These are phyloP conservation scores for Eriocheir sinensis DNA, from an alignment of 1,140 invertebrate species.

Conservation along the genomic window DNA sequence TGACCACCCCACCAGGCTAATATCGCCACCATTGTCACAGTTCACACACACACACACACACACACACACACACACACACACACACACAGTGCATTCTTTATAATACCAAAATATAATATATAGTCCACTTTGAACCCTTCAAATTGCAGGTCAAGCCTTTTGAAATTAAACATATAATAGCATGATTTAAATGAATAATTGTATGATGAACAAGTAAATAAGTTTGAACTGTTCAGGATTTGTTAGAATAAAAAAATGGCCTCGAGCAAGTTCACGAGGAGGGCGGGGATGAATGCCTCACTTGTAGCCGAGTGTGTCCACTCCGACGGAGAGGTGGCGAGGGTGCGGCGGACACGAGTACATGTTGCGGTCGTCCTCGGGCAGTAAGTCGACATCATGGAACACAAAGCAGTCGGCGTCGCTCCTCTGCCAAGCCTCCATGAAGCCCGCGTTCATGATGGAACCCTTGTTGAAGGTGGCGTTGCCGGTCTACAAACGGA, in stretches of 20 bases:
- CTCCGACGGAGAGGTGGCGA: slow-evolving; percentile 96
- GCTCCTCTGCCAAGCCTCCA: slow-evolving; percentile 83
- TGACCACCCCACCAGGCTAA: not conserved
- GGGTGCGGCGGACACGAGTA: slow-evolving; percentile 89
- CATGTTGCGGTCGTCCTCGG: slow-evolving; percentile 86
- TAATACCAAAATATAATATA: too few relatives aligned
- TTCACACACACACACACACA: not conserved
- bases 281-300: slow-evolving; percentile 84
- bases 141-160: too few relatives aligned
- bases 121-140: too few relatives aligned
- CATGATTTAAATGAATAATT: too few relatives aligned
- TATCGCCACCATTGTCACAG: not conserved
- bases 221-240: too few relatives aligned
- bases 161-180: too few relatives aligned
- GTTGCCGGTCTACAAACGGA: slow-evolving; percentile 81
- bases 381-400: slow-evolving; percentile 88
- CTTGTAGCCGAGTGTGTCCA: slow-evolving; percentile 94
- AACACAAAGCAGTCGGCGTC: slow-evolving; percentile 86
- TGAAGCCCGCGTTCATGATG: slow-evolving; percentile 87
- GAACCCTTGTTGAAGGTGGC: slow-evolving; percentile 88
- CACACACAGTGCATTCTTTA: not conserved
- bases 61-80: not conserved
- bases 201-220: too few relatives aligned
- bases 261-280: too few relatives aligned
- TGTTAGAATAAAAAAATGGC: too few relatives aligned